Percentiles rank a stretch among this genome's conserved stretches.
Conservation (phyloP, 2,888 invertebrate species). For the Hedychridium roseum region DNA sequence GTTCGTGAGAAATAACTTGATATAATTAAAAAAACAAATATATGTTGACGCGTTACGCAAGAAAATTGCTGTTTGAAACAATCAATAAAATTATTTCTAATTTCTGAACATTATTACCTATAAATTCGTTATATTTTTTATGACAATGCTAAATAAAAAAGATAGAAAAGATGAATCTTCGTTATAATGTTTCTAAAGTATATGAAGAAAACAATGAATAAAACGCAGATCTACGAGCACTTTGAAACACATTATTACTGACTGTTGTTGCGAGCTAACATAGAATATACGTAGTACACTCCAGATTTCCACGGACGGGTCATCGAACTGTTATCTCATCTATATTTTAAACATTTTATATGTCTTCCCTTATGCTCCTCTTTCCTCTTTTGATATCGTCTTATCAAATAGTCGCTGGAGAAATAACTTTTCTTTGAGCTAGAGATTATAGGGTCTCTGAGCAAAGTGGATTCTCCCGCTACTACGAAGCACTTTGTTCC, state of each 20-base stretch:
- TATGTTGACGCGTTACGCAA: no score
- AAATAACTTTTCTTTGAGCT: neutral
- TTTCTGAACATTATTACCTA: no score
- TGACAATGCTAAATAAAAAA: no score
- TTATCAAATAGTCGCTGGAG: slow-evolving; percentile 16
- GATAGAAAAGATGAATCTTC: no score
- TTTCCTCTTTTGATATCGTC: slow-evolving; percentile 26
- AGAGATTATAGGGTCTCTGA: neutral
- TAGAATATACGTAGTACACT: neutral
- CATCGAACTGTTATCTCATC: neutral
- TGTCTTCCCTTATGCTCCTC: neutral
- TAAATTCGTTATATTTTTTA: no score
- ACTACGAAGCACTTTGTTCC: neutral
- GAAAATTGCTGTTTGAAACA: no score
- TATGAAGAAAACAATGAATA: no score
- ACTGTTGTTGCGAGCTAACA: neutral
- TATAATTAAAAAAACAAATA: no score
- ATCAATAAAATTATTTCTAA: no score
- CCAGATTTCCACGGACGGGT: neutral
- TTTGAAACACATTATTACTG: neutral
- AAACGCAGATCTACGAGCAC: neutral
- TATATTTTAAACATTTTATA: neutral
- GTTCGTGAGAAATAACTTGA: no score
- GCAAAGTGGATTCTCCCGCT: no score
- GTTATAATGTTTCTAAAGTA: no score